phyloP scores from a whole-genome alignment of 2,888 invertebrate species.

The Pammene fasciana region DNA sequence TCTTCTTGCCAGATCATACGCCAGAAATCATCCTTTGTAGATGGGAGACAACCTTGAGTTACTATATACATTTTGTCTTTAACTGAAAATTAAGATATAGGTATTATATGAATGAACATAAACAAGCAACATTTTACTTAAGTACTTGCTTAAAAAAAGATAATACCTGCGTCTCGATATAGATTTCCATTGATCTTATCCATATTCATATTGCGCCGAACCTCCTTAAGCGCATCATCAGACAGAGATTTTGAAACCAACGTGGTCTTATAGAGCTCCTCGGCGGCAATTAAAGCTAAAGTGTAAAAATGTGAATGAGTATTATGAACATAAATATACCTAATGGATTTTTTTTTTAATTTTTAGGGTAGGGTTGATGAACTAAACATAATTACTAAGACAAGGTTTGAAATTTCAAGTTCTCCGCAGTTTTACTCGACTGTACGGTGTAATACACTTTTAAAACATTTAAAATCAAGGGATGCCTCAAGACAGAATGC shows the following conservation, averaged over 20 bases:
- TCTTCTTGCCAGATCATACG: constrained; percentile 99
- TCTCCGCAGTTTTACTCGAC: too few relatives aligned
- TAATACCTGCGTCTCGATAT: constrained; percentile 52
- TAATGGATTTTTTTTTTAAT: too few relatives aligned
- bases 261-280: constrained; percentile 56
- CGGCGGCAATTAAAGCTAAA: constrained; percentile 63
- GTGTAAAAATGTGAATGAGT: constrained; percentile 33
- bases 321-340: not conserved
- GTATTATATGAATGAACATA: not conserved
- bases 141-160: too few relatives aligned
- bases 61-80: constrained; percentile 90
- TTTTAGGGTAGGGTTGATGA: too few relatives aligned
- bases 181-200: constrained; percentile 67
- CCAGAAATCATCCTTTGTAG: constrained; percentile 97
- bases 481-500: too few relatives aligned
- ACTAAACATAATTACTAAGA: too few relatives aligned
- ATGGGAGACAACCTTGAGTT: constrained; percentile 95
- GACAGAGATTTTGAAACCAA: constrained; percentile 68
- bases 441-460: too few relatives aligned
- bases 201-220: constrained; percentile 60
- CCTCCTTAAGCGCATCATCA: constrained; percentile 67
- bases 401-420: too few relatives aligned
- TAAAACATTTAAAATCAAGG: too few relatives aligned
- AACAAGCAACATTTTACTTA: too few relatives aligned
- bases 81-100: constrained; percentile 55